Percentiles rank a stretch among this genome's conserved stretches.
These are phyloP conservation scores for Nycteola revayana DNA, from an alignment of 2,888 invertebrate species.

Conservation along the genomic window DNA sequence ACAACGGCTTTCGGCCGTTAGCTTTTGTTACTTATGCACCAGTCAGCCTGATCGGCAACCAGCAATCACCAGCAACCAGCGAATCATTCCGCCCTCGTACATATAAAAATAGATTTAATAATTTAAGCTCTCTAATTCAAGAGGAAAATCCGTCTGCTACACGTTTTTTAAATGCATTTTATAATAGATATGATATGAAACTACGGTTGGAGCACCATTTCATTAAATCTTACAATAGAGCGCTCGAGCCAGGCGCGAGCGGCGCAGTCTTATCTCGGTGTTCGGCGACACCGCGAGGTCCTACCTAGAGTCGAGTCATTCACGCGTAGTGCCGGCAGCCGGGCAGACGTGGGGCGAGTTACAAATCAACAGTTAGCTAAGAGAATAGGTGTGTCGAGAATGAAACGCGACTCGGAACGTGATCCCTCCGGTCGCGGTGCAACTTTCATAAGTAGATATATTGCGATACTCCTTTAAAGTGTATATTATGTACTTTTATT, in stretches of 20 bases:
- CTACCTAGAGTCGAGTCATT: no score
- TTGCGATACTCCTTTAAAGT: no score
- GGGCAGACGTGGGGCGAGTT: no score
- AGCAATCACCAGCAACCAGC: neutral
- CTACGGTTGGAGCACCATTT: constrained; percentile 76
- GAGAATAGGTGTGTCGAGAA: no score
- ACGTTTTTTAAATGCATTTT: constrained; percentile 63
- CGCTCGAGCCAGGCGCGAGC: constrained; percentile 10
- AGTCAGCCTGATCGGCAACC: neutral
- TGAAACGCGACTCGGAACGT: no score
- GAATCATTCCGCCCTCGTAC: constrained; percentile 30
- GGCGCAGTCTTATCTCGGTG: neutral
- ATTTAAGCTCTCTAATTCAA: constrained; percentile 54
- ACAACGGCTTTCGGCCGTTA: neutral
- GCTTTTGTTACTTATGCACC: neutral
- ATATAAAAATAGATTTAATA: constrained; percentile 76
- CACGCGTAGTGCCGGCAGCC: no score
- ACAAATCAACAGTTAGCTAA: no score
- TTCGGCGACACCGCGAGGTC: neutral
- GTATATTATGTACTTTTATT: neutral
- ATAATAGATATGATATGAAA: constrained; percentile 70
- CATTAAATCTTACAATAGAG: constrained; percentile 33
- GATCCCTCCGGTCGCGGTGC: no score
- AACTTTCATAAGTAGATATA: no score
- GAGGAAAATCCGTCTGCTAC: constrained; percentile 56